Percentiles rank a stretch among this genome's conserved stretches.
phyloP scores from a whole-genome alignment of 2,797 vertebrate species.

The Rhincodon typus region DNA sequence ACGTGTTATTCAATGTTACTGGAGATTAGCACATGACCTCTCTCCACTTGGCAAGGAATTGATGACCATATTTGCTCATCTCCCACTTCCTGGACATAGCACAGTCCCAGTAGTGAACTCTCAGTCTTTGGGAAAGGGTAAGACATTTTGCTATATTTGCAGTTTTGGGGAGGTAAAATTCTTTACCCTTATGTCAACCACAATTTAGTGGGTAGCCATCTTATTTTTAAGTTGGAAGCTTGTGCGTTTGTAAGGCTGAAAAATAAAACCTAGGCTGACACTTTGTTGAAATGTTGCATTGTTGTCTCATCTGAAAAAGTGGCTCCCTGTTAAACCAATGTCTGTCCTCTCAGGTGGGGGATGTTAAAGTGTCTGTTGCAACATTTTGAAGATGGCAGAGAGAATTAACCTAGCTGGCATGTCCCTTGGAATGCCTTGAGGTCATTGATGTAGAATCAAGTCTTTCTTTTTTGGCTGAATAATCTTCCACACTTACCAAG shows the following conservation, averaged over 20 bases:
- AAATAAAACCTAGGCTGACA: background rate
- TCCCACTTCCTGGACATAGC: background rate
- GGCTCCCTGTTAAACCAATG: background rate
- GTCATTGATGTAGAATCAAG: background rate
- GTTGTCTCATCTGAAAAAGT: background rate
- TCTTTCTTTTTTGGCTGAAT: conserved; percentile 28
- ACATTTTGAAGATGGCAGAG: background rate
- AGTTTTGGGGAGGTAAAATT: background rate
- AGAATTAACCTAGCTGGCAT: background rate
- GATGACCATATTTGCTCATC: background rate
- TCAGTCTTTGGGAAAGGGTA: background rate
- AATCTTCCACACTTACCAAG: background rate
- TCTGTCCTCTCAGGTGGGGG: background rate
- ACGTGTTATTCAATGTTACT: background rate
- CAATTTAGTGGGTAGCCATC: background rate
- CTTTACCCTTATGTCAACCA: background rate
- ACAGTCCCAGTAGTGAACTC: background rate
- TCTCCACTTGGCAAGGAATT: background rate
- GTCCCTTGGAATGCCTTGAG: background rate
- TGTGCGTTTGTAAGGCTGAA: background rate
- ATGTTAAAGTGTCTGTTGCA: background rate
- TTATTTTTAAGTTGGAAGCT: background rate
- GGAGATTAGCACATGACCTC: background rate
- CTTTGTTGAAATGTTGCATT: background rate
- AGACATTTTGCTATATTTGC: background rate